Evolutionary conservation across 2,888 invertebrate genomes (phyloP).

Genomic region (Selenia dentaria): DNA sequence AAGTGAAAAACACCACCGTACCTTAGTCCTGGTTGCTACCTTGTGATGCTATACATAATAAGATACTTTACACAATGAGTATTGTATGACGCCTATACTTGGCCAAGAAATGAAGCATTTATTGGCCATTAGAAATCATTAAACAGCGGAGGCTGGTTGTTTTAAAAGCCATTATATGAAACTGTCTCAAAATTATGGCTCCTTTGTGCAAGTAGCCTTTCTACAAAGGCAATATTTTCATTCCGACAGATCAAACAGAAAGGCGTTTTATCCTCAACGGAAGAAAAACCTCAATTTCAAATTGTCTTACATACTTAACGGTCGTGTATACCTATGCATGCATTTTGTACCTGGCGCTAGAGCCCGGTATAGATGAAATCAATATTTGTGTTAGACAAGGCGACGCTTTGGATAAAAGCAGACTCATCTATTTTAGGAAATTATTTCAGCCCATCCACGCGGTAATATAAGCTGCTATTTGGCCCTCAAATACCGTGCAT

Average conservation of each 20-base stretch:
- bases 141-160: slow-evolving; percentile 45
- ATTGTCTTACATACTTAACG: neutral
- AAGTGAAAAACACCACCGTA: too few species aligned
- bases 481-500: slow-evolving; percentile 6
- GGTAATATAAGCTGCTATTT: slow-evolving; percentile 22
- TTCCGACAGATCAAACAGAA: slow-evolving; percentile 31
- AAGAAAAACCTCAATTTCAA: too few species aligned
- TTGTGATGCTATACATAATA: too few species aligned
- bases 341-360: slow-evolving; percentile 18
- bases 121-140: slow-evolving; percentile 51
- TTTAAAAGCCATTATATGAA: slow-evolving; percentile 53
- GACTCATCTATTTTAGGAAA: slow-evolving; percentile 25
- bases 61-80: too few species aligned
- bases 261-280: too few species aligned
- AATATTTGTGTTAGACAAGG: slow-evolving; percentile 29
- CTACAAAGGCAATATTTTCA: slow-evolving; percentile 40
- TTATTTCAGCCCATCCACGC: slow-evolving; percentile 23
- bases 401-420: slow-evolving; percentile 18
- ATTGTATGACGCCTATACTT: too few species aligned
- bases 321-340: too few species aligned
- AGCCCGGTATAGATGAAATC: slow-evolving; percentile 26
- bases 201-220: slow-evolving; percentile 50
- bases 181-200: slow-evolving; percentile 53
- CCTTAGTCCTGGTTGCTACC: too few species aligned
- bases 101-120: too few species aligned